These are phyloP conservation scores for Strongylocentrotus purpuratus DNA, from an alignment of 35 echinoderm and acorn worm genomes.

Conservation along the genomic window DNA sequence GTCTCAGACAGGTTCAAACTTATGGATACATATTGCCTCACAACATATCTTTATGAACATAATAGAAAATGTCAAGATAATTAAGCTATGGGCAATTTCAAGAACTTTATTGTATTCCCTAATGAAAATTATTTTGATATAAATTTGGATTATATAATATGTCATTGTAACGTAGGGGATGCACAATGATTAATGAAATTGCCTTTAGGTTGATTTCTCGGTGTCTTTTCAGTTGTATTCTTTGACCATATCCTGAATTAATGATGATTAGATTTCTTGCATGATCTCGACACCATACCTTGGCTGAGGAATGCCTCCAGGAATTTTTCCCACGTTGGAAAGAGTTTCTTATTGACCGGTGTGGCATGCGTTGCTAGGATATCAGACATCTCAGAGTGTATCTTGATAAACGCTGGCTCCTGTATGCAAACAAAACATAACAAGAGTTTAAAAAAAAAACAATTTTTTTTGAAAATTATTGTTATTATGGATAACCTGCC, in stretches of 20 bases:
- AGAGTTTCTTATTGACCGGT: conserved; percentile 91
- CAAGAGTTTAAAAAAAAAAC: no score
- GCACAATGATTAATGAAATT: no score
- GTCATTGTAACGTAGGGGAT: no score
- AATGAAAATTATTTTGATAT: not conserved
- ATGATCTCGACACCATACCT: conserved; percentile 51
- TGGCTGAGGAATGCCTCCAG: conserved; percentile 95
- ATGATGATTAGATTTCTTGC: not conserved
- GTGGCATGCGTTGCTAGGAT: conserved; percentile 69
- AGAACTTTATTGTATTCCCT: not conserved
- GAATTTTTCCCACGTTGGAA: conserved; percentile 84
- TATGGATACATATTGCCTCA: not conserved
- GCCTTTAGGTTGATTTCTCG: no score
- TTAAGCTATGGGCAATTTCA: not conserved
- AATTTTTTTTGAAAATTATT: no score
- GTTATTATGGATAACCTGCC: no score
- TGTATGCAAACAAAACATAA: not conserved
- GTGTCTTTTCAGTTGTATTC: no score
- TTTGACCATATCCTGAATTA: no score
- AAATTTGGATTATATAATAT: no score
- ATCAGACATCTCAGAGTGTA: conserved; percentile 88
- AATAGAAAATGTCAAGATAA: not conserved
- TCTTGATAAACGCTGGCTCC: conserved; percentile 96
- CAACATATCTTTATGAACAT: not conserved
- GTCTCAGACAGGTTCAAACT: no score